These are phyloP conservation scores for Phodopus roborovskii DNA, from an alignment of 2,113 vertebrate species.

Conservation along the genomic window DNA sequence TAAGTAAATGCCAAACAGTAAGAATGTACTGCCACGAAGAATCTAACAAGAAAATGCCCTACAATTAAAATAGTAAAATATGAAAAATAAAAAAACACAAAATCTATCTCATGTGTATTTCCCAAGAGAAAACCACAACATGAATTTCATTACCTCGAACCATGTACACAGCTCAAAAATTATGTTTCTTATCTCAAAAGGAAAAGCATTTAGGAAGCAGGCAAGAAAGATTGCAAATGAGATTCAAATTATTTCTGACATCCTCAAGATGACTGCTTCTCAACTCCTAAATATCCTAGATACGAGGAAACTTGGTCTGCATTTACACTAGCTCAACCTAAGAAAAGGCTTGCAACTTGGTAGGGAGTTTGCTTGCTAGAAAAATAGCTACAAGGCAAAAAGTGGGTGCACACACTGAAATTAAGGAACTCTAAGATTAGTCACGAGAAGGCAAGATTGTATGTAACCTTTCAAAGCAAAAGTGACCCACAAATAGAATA, in stretches of 20 bases:
- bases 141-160: neutral
- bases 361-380: neutral
- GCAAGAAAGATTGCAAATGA: neutral
- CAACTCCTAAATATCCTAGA: constrained; percentile 18
- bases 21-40: constrained; percentile 23
- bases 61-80: constrained; percentile 23
- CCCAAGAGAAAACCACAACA: neutral
- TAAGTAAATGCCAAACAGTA: neutral
- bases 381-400: constrained; percentile 42
- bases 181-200: constrained; percentile 43
- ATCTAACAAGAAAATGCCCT: neutral
- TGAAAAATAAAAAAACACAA: neutral
- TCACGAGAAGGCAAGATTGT: constrained; percentile 36
- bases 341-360: constrained; percentile 37
- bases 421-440: constrained; percentile 44
- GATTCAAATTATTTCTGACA: neutral
- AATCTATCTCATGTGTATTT: neutral
- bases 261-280: constrained; percentile 12
- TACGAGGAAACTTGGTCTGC: neutral
- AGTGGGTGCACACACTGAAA: neutral
- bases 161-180: neutral
- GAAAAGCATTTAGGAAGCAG: constrained; percentile 36
- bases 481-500: constrained; percentile 17
- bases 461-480: constrained; percentile 27
- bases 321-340: neutral